These are phyloP conservation scores for Anhinga anhinga DNA, from an alignment of 2,113 vertebrate species.

Conservation along the genomic window DNA sequence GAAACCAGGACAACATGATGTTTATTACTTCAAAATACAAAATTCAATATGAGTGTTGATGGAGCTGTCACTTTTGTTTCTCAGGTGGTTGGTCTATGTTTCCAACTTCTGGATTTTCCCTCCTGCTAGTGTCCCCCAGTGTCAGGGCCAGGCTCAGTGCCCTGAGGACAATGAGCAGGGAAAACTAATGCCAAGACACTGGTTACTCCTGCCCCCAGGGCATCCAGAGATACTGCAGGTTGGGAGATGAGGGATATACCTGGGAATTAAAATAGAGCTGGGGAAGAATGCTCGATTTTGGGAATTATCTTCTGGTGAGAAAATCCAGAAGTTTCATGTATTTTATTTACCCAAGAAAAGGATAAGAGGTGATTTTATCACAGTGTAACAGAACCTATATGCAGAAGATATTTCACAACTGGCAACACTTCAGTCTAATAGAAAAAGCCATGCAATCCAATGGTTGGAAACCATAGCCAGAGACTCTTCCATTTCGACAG, in stretches of 20 bases:
- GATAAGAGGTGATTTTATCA: background rate
- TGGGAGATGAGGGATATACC: background rate
- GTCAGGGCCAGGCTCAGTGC: background rate
- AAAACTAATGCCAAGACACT: background rate
- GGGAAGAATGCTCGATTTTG: background rate
- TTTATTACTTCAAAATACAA: background rate
- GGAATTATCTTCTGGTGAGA: background rate
- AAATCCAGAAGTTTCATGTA: background rate
- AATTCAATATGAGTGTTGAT: background rate
- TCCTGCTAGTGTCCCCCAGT: fast-evolving
- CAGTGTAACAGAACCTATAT: background rate
- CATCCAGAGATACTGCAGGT: background rate
- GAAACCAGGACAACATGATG: too few species aligned
- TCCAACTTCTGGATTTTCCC: background rate
- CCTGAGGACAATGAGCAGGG: background rate
- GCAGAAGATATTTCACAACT: background rate
- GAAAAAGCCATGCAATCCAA: fast-evolving
- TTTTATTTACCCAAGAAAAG: background rate
- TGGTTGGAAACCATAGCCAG: background rate
- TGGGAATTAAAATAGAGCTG: background rate
- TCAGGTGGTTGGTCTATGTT: background rate
- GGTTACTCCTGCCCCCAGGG: background rate
- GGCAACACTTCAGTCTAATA: background rate
- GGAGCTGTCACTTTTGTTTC: background rate
- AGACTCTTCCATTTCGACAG: background rate